Conservation (phyloP, 2,113 vertebrate species). For the Leucosticte australis region DNA sequence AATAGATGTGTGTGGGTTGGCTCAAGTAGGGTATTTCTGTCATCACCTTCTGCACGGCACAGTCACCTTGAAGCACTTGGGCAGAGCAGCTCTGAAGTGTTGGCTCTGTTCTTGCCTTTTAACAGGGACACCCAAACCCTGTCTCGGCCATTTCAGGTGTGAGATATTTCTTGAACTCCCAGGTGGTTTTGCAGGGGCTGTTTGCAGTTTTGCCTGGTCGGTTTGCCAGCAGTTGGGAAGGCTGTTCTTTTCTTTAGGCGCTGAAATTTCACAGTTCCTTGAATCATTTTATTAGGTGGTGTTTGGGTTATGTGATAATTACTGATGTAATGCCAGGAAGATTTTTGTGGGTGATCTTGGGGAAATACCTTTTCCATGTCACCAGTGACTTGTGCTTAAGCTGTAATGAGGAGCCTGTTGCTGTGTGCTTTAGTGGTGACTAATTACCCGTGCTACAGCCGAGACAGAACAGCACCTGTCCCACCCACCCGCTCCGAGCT, state of each 20-base stretch:
- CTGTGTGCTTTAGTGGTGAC: conserved; percentile 7
- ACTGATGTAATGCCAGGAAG: background rate
- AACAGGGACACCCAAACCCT: background rate
- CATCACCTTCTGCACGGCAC: background rate
- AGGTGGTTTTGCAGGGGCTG: background rate
- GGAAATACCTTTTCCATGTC: background rate
- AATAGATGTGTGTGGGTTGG: background rate
- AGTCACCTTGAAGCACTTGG: background rate
- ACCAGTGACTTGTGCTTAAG: background rate
- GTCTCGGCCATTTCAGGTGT: background rate
- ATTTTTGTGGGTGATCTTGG: background rate
- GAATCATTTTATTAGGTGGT: background rate
- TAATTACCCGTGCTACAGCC: background rate
- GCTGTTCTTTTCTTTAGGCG: background rate
- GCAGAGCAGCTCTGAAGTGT: background rate
- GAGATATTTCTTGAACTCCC: background rate
- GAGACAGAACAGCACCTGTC: background rate
- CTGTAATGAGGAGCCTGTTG: background rate
- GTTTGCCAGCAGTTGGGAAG: background rate
- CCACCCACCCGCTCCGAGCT: background rate
- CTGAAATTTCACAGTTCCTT: background rate
- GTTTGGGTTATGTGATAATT: background rate
- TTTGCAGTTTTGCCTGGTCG: background rate
- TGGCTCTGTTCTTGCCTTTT: background rate
- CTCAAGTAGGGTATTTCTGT: background rate